Evolutionary conservation across 2,888 invertebrate species (phyloP).

Genomic region (Prosopocoilus inquinatus): DNA sequence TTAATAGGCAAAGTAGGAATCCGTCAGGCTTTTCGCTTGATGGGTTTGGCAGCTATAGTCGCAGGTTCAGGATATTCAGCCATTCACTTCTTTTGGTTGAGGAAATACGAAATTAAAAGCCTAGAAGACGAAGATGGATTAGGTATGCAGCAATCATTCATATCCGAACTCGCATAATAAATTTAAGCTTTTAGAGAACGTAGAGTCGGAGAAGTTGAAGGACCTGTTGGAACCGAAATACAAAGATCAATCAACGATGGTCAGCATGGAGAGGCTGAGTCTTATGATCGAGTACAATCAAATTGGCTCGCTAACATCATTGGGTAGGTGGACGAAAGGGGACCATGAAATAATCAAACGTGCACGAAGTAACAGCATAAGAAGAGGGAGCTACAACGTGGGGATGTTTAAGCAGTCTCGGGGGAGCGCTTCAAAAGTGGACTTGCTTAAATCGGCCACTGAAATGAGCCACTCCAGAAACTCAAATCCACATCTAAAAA

Average conservation of each 20-base stretch:
- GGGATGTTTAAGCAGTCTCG: slow-evolving; percentile 51
- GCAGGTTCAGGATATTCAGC: slow-evolving; percentile 70
- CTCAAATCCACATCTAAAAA: slow-evolving; percentile 33
- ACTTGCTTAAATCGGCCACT: slow-evolving; percentile 66
- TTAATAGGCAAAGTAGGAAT: slow-evolving; percentile 75
- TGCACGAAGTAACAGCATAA: slow-evolving; percentile 50
- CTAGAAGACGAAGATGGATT: slow-evolving; percentile 51
- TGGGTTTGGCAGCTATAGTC: slow-evolving; percentile 72
- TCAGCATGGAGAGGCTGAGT: slow-evolving; percentile 70
- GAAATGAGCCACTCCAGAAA: slow-evolving; percentile 60
- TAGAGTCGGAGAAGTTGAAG: slow-evolving; percentile 63
- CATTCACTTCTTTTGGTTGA: slow-evolving; percentile 70
- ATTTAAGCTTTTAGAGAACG: slow-evolving; percentile 38
- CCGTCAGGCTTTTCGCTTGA: slow-evolving; percentile 73
- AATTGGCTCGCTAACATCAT: slow-evolving; percentile 70
- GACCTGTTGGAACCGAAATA: slow-evolving; percentile 56
- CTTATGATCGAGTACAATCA: slow-evolving; percentile 75
- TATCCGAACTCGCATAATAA: background rate
- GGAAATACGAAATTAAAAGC: slow-evolving; percentile 56
- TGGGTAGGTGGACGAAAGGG: slow-evolving; percentile 53
- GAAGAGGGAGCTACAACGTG: slow-evolving; percentile 59
- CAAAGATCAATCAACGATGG: slow-evolving; percentile 69
- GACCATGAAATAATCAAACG: slow-evolving; percentile 31
- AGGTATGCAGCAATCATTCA: slow-evolving; percentile 46
- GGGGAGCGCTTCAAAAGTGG: slow-evolving; percentile 61